A percentile compares a stretch with the other conserved stretches of the same genome.
These are phyloP conservation scores for Drosophila mulleri DNA, from an alignment of 2,888 invertebrate species.

Conservation along the genomic window DNA sequence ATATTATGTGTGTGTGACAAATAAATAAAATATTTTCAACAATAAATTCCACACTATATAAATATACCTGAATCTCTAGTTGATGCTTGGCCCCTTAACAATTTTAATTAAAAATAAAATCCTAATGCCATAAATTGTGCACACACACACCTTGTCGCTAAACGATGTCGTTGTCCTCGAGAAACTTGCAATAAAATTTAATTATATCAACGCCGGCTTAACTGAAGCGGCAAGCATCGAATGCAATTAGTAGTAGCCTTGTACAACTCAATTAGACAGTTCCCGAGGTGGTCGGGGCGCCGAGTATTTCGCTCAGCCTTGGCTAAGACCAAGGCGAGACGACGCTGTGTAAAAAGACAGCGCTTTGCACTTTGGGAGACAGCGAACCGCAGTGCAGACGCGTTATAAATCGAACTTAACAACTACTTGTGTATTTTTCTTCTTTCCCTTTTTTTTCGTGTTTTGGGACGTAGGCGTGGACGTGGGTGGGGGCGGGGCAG, in stretches of 20 bases:
- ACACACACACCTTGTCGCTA: conserved; percentile 44
- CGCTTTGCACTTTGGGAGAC: conserved; percentile 78
- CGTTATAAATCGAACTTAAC: conserved; percentile 79
- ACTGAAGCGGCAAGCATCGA: conserved; percentile 82
- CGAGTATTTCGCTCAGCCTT: conserved; percentile 26
- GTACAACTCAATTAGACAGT: conserved; percentile 83
- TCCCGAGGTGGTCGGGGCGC: conserved; percentile 1
- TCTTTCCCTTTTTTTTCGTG: neutral
- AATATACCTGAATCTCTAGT: neutral
- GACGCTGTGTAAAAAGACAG: conserved; percentile 41
- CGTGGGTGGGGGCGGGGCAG: neutral
- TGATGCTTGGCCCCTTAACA: conserved; percentile 35
- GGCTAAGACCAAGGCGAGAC: conserved; percentile 21
- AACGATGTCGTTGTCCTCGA: conserved; percentile 51
- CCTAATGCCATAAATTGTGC: conserved; percentile 60
- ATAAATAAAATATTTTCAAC: neutral
- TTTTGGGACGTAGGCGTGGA: conserved; percentile 21
- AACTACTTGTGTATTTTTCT: conserved; percentile 51
- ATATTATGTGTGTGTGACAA: neutral
- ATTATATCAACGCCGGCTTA: conserved; percentile 76
- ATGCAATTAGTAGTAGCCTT: conserved; percentile 83
- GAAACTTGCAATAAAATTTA: conserved; percentile 75
- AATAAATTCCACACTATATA: neutral
- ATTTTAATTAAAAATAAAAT: conserved; percentile 76
- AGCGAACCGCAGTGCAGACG: conserved; percentile 72